A percentile compares a stretch with the other conserved stretches of the same genome.
Evolutionary conservation across 2,797 vertebrate genomes (phyloP).

Genomic region (Notolepis coatsorum): DNA sequence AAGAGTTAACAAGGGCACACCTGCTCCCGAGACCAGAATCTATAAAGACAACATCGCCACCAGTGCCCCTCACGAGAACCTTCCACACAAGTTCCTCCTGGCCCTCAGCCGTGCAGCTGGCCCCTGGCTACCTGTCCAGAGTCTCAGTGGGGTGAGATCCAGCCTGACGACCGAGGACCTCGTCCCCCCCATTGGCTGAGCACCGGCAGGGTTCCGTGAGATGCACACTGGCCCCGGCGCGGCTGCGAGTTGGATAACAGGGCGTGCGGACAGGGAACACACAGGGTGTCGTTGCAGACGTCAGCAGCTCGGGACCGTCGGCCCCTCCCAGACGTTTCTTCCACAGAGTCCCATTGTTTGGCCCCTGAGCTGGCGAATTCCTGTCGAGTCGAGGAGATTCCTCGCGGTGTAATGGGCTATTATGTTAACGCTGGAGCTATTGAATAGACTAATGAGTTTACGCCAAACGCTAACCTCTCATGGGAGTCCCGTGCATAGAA

Average conservation of each 20-base stretch:
- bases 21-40: no score
- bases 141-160: slow-evolving; percentile 18
- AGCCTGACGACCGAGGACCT: neutral
- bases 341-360: slow-evolving; percentile 73
- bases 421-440: slow-evolving; percentile 73
- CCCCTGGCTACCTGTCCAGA: slow-evolving; percentile 23
- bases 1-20: no score
- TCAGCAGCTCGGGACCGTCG: slow-evolving; percentile 55
- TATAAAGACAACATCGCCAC: neutral
- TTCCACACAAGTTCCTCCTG: neutral
- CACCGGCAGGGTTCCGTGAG: slow-evolving; percentile 43
- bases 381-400: slow-evolving; percentile 75
- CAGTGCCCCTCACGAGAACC: neutral
- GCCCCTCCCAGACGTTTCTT: slow-evolving; percentile 63
- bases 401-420: slow-evolving; percentile 71
- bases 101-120: slow-evolving; percentile 12
- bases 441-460: slow-evolving; percentile 74
- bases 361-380: slow-evolving; percentile 65
- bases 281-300: slow-evolving; percentile 55
- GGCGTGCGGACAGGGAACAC: slow-evolving; percentile 62
- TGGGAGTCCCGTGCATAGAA: slow-evolving; percentile 61
- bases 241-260: slow-evolving; percentile 49
- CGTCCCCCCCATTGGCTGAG: slow-evolving; percentile 25
- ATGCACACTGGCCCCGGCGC: slow-evolving; percentile 40
- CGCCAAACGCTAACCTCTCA: slow-evolving; percentile 60